Percentiles rank a stretch among this genome's conserved stretches.
Evolutionary conservation across 2,888 invertebrate species (phyloP).

Genomic region (Microdon myrmicae): DNA sequence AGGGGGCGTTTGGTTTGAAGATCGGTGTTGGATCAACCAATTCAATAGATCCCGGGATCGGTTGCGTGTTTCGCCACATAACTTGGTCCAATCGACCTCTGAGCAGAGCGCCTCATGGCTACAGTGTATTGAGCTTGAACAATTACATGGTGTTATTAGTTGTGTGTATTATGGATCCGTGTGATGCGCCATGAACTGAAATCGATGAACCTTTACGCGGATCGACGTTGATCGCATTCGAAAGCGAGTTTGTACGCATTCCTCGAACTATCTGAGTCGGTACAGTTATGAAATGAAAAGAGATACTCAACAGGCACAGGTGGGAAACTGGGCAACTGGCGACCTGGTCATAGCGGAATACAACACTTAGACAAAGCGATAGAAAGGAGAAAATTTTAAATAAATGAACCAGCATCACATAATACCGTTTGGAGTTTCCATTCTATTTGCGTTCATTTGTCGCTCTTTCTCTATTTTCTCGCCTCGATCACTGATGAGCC

Average conservation of each 20-base stretch:
- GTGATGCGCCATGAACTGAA: slow-evolving; percentile 44
- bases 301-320: slow-evolving; percentile 25
- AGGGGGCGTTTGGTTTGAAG: slow-evolving; percentile 4
- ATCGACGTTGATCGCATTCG: slow-evolving; percentile 11
- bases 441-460: slow-evolving; percentile 51
- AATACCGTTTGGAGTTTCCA: slow-evolving; percentile 51
- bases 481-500: slow-evolving; percentile 9
- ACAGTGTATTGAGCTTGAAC: slow-evolving; percentile 30
- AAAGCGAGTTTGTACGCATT: slow-evolving; percentile 43
- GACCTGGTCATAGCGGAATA: slow-evolving; percentile 8
- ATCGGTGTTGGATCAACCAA: slow-evolving; percentile 6
- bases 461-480: slow-evolving; percentile 39
- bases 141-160: slow-evolving; percentile 49
- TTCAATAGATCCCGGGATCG: slow-evolving; percentile 26
- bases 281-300: slow-evolving; percentile 49
- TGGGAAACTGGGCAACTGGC: slow-evolving; percentile 5
- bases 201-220: slow-evolving; percentile 38
- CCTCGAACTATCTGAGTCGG: slow-evolving; percentile 32
- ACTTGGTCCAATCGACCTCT: slow-evolving; percentile 35
- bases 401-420: slow-evolving; percentile 49
- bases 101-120: slow-evolving; percentile 12
- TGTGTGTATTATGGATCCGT: slow-evolving; percentile 26
- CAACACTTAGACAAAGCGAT: slow-evolving; percentile 7
- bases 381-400: slow-evolving; percentile 30
- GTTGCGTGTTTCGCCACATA: slow-evolving; percentile 35